Evolutionary conservation across 1,140 invertebrate genomes (phyloP), one percentile per base, ranked within the genome.

Genomic region (Piezodorus guildinii): DNA sequence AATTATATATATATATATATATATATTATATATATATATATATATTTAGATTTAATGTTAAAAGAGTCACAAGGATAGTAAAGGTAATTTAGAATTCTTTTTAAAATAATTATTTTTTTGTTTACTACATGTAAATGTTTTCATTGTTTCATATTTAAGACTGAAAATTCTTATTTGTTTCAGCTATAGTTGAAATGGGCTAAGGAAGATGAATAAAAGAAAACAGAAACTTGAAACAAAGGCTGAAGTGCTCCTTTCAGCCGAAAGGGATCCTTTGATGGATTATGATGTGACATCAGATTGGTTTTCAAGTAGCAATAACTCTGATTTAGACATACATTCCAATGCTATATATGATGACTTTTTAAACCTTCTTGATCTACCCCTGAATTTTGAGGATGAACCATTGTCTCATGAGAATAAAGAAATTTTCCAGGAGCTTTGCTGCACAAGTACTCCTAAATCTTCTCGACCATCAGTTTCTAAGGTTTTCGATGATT

Each of bases 361-460:
- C 23, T 23, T 56, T 25, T 56, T 56, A 6, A 56, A 56, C 15
- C 23, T 56, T 16, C 23, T 56, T 23, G 52, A 56, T 56, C 15
- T 23, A 4, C 52, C 52, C 12, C 15, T 56, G 15, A 25, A 56
- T 56, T 56, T 56, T 8, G 52, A 56, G 6, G 52, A 56, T 56
- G 52, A 23, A 6, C 23, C 52, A 56, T 23, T 56, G 5, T 56
- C 52, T 23, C 52, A 56, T 19, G 46, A 49, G 14, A 56, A 56
- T 56, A 56, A 56, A n/a, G 52, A 56, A 56, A 56, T 56, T 23
- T 56, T 56, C 23, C 52, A 56, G 15, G 52, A 56, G 8, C 52
- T 56, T 25, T 16, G 15, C 14, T 56, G 15, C 27, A 56, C 52
- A 21, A 56, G 52, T 23, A 56, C 52, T 56, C 52, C 52, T 25